Percentiles rank a stretch among this genome's conserved stretches.
Conservation (phyloP, 2,888 invertebrate species). For the Acrocyrtus sp. region DNA sequence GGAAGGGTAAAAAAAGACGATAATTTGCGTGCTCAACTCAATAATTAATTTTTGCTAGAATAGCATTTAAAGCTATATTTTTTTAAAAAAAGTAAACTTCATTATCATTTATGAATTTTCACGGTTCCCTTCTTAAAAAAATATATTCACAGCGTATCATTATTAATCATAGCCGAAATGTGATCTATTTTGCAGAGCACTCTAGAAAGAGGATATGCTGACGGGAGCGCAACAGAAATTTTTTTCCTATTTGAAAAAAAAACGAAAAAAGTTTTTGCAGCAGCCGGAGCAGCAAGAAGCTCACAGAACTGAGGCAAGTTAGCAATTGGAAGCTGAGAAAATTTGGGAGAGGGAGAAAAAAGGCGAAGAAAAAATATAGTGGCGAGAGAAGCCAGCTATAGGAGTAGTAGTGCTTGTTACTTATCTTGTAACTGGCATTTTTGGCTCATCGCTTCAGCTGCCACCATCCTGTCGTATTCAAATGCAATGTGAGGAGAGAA, state of each 20-base stretch:
- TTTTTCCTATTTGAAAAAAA: too few species aligned
- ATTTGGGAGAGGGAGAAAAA: slow-evolving; percentile 5
- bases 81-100: too few species aligned
- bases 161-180: slow-evolving; percentile 31
- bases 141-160: too few species aligned
- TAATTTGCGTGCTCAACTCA: too few species aligned
- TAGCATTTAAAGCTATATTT: too few species aligned
- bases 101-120: too few species aligned
- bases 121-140: too few species aligned
- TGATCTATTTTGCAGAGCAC: slow-evolving; percentile 19
- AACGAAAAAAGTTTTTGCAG: too few species aligned
- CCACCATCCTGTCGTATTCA: slow-evolving; percentile 47
- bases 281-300: too few species aligned
- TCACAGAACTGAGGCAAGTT: slow-evolving; percentile 12
- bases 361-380: slow-evolving; percentile 1
- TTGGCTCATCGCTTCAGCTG: slow-evolving; percentile 49
- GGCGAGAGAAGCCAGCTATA: slow-evolving; percentile 13
- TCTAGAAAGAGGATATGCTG: neutral
- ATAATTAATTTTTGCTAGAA: too few species aligned
- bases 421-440: slow-evolving; percentile 47
- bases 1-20: too few species aligned
- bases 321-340: slow-evolving; percentile 28
- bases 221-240: neutral
- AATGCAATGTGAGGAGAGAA: slow-evolving; percentile 46
- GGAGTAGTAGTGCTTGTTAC: slow-evolving; percentile 7